Base-by-base conservation (phyloP, 2,888 invertebrate genomes). In the Synanthedon vespiformis region DNA sequence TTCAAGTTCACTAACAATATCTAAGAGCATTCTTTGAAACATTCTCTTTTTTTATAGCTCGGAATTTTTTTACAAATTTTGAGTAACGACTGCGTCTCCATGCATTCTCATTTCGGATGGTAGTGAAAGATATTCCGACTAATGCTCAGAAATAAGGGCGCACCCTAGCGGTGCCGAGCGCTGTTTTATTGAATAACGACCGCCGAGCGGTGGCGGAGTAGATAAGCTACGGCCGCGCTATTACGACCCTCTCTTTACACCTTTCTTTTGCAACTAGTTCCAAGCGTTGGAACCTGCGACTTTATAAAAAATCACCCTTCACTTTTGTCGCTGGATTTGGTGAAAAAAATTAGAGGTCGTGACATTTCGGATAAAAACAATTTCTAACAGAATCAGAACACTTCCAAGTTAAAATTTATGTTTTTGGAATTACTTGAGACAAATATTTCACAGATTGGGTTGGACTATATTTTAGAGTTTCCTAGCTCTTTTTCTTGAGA, bases 131-230 rank as follows among this genome's bases (percentile, higher is more conserved):
- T 74, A 72, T 63, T 63, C 62, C 66, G 53, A 52, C 63, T 68
- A 69, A 65, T 68, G 62, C 62, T 61, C 58, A 65, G 62, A 58
- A 61, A 62, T 61, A 68, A 67, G 66, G 63, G 66, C 57, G 60
- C 66, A 64, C 61, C 65, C 63, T 61, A 52, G 55, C 57, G 53
- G 49, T 55, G 61, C 61, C 57, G 59, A 62, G 63, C 66, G 72
- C 72, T 73, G 64, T 72, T 77, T 77, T 77, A 80, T 81, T 80
- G 79, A 80, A 80, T 78, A 77, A 78, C 78, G 79, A 67, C 70
- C 70, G 62, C 64, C 65, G 67, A 65, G 64, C 62, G 63, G 68
- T 67, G 70, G 57, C 59, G 60, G 63, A 64, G 61, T 64, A 73
- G 79, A 80, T 79, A 80, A 79, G 75, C 66, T 61, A 51, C 51